Percentiles rank a stretch among this genome's conserved stretches.
These are phyloP conservation scores for Danaus melanippus DNA, from an alignment of 1,140 invertebrate species.

Conservation along the genomic window DNA sequence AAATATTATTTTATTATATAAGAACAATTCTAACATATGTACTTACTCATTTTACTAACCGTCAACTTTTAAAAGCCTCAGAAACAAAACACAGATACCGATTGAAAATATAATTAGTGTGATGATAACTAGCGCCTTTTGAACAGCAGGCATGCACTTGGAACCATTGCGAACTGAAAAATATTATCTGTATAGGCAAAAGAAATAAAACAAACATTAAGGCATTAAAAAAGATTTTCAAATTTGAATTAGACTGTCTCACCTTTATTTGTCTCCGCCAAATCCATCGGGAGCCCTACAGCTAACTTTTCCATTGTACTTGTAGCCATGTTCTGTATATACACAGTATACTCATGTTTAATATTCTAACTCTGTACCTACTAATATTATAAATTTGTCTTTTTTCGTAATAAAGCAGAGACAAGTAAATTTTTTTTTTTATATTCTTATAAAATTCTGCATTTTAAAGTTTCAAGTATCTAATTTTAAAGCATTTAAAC, in stretches of 20 bases:
- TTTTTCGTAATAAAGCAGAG: no score
- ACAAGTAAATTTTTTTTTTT: no score
- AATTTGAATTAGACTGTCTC: slow-evolving; percentile 21
- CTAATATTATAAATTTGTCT: no score
- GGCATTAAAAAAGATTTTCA: neutral
- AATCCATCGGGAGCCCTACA: slow-evolving; percentile 49
- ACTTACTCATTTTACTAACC: slow-evolving; percentile 24
- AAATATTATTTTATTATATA: neutral
- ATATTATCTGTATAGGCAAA: no score
- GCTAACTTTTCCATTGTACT: slow-evolving; percentile 27
- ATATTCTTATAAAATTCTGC: no score
- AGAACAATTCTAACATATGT: neutral
- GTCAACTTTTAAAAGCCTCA: slow-evolving; percentile 25
- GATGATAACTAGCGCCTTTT: slow-evolving; percentile 19
- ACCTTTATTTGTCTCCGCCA: slow-evolving; percentile 45
- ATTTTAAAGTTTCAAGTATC: no score
- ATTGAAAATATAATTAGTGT: slow-evolving; percentile 22
- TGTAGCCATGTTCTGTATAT: slow-evolving; percentile 23
- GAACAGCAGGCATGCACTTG: slow-evolving; percentile 16
- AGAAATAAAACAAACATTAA: slow-evolving; percentile 3
- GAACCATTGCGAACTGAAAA: slow-evolving; percentile 15
- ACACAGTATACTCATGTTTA: no score
- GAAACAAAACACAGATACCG: slow-evolving; percentile 29
- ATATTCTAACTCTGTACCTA: no score
- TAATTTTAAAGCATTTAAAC: no score